Conservation (phyloP, 1,140 invertebrate species). For the Drosophila takahashii region DNA sequence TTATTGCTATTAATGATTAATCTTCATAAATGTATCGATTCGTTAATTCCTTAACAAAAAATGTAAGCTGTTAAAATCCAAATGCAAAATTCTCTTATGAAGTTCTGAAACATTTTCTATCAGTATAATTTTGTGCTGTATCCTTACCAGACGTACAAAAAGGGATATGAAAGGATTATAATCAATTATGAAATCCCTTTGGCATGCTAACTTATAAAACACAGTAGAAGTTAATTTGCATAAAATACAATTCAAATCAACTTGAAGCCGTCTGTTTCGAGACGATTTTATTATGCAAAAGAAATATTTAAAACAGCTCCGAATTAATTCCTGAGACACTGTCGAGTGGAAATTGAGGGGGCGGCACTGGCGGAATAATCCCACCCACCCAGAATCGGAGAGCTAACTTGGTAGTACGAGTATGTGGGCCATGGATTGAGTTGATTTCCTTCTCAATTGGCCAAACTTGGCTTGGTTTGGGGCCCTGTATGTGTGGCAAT, state of each 20-base stretch:
- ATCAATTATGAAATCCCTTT: slow-evolving; percentile 26
- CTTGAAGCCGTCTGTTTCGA: slow-evolving; percentile 6
- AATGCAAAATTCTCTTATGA: too few species aligned
- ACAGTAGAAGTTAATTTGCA: slow-evolving; percentile 28
- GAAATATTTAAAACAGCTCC: slow-evolving; percentile 40
- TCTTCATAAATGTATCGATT: too few species aligned
- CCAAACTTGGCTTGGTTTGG: slow-evolving; percentile 47
- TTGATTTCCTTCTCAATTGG: slow-evolving; percentile 78
- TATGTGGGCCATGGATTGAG: slow-evolving; percentile 33
- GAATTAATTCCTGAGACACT: slow-evolving; percentile 42
- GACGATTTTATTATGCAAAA: slow-evolving; percentile 28
- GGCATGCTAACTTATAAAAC: slow-evolving; percentile 10
- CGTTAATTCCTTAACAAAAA: too few species aligned
- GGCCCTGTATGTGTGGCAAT: slow-evolving; percentile 61
- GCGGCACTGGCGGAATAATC: slow-evolving; percentile 4
- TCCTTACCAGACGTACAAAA: not conserved
- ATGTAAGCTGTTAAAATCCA: too few species aligned
- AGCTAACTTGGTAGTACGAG: slow-evolving; percentile 16
- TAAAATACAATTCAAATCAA: slow-evolving; percentile 17
- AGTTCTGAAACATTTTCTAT: too few species aligned
- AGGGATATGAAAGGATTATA: slow-evolving; percentile 4
- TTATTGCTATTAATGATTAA: too few species aligned
- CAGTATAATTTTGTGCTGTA: too few species aligned
- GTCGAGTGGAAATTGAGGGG: slow-evolving; percentile 18
- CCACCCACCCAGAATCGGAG: not conserved